Percentiles rank a stretch among this genome's conserved stretches.
Conservation (phyloP, 1,140 invertebrate genomes). For the Meloidogyne chitwoodi region DNA sequence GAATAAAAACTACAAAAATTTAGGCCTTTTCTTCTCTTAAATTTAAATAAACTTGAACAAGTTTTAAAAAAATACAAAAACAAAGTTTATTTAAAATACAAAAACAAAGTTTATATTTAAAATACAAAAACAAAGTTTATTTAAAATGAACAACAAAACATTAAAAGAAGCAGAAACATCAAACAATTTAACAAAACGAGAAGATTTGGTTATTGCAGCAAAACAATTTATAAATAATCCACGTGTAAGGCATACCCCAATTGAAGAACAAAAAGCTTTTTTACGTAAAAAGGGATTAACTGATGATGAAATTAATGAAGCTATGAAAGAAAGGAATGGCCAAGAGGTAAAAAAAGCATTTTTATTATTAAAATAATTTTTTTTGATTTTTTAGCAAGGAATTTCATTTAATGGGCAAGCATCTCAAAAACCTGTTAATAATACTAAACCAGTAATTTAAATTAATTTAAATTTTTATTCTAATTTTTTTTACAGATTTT, state of each 20-base stretch:
- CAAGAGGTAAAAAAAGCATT: neutral
- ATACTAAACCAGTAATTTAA: neutral
- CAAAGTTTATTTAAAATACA: too few species aligned
- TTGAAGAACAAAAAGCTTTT: conserved; percentile 46
- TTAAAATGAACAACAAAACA: neutral
- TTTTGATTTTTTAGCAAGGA: neutral
- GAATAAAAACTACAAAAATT: neutral
- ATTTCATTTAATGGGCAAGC: neutral
- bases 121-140: neutral
- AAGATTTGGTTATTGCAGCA: conserved; percentile 40
- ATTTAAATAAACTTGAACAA: too few species aligned
- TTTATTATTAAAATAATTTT: neutral
- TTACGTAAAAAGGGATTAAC: conserved; percentile 42
- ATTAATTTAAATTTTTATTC: neutral
- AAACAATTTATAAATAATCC: conserved; percentile 43
- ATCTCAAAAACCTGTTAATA: neutral
- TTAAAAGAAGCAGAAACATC: neutral
- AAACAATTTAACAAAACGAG: neutral
- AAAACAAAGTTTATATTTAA: neutral
- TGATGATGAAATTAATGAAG: conserved; percentile 43
- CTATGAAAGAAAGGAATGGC: conserved; percentile 8
- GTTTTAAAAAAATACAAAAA: neutral
- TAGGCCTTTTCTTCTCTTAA: neutral
- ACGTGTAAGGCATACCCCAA: conserved; percentile 40
- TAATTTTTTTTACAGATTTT: neutral